Evolutionary conservation across 2,113 vertebrate species (phyloP).

Genomic region (Rousettus leschenaultii): DNA sequence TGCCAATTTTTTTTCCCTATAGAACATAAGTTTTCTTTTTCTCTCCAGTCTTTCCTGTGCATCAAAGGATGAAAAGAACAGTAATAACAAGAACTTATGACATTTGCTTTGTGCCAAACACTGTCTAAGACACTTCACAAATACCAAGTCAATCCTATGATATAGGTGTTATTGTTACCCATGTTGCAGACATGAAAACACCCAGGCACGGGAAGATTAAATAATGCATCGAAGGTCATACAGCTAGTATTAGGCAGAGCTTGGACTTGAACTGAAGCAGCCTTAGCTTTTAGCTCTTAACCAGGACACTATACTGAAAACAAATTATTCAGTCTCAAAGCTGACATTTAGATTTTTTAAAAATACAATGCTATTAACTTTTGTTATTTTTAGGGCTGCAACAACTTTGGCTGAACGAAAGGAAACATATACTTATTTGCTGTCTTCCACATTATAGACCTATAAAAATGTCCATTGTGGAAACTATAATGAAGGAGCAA

Average conservation of each 20-base stretch:
- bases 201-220: not conserved
- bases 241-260: not conserved
- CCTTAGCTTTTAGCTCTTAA: not conserved
- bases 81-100: not conserved
- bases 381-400: not conserved
- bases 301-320: not conserved
- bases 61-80: not conserved
- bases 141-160: not conserved
- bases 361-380: conserved; percentile 28
- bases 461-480: conserved; percentile 21
- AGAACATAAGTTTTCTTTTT: not conserved
- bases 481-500: not conserved
- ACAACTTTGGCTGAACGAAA: conserved; percentile 11
- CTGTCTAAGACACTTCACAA: not conserved
- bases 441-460: not conserved
- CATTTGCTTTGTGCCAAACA: not conserved
- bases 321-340: conserved; percentile 2
- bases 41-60: not conserved
- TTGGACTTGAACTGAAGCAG: not conserved
- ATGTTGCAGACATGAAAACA: not conserved
- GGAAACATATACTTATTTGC: not conserved
- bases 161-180: not conserved
- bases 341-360: not conserved
- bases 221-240: not conserved
- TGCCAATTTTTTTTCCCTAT: not conserved